Evolutionary conservation across 2,113 vertebrate species (phyloP).

Genomic region (Equus przewalskii): DNA sequence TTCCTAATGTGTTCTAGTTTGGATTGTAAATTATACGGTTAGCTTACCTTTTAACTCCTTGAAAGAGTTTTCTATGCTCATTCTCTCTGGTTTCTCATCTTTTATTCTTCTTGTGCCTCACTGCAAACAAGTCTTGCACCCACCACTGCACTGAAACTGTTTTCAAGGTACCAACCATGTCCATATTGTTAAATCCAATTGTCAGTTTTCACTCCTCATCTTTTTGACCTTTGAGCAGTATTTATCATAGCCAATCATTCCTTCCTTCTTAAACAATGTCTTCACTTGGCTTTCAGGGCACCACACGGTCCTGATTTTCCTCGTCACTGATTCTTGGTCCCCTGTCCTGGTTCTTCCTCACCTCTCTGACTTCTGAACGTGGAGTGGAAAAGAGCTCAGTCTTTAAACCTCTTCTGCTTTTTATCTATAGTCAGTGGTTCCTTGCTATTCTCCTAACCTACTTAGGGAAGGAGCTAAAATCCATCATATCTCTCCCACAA

Average conservation of each 20-base stretch:
- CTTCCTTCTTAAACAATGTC: neutral
- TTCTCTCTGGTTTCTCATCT: neutral
- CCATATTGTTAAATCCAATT: neutral
- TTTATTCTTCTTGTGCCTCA: neutral
- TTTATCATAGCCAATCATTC: neutral
- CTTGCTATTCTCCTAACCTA: neutral
- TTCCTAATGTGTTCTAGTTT: slow-evolving; percentile 60
- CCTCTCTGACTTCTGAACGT: neutral
- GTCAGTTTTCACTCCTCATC: neutral
- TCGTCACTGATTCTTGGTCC: neutral
- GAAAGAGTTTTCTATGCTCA: neutral
- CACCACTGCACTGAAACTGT: neutral
- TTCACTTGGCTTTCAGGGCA: neutral
- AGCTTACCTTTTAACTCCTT: neutral
- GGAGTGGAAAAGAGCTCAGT: neutral
- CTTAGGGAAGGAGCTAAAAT: neutral
- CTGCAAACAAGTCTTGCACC: neutral
- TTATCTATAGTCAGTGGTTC: neutral
- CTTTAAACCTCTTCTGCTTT: neutral
- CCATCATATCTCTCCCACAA: neutral
- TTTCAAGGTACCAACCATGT: neutral
- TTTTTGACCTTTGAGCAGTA: neutral
- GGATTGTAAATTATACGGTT: neutral
- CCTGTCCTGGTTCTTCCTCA: neutral
- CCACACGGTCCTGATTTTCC: neutral